These are phyloP conservation scores for Frankliniella intonsa DNA, from an alignment of 2,888 invertebrate genomes.

Conservation along the genomic window DNA sequence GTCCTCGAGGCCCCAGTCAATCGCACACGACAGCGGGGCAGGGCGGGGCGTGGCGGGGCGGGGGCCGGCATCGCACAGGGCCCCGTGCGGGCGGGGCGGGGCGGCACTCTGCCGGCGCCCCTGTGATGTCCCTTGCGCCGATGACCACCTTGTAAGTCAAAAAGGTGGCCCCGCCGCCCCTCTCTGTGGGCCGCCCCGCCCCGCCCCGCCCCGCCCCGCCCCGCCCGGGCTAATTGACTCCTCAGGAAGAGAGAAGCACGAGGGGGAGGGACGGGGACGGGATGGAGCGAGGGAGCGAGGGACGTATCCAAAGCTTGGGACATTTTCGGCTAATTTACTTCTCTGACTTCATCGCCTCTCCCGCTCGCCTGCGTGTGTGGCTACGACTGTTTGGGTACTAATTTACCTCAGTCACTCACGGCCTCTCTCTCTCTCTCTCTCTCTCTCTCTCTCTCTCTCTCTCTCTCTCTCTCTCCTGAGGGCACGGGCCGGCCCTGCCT, in stretches of 20 bases:
- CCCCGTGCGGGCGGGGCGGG: not conserved
- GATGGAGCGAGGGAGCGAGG: not conserved
- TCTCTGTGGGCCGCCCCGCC: not conserved
- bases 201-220: not conserved
- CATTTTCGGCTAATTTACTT: conserved; percentile 21
- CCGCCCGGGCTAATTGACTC: not conserved
- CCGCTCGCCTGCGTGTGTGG: not conserved
- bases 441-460: no score
- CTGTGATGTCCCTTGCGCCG: conserved; percentile 13
- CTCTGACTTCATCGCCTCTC: not conserved
- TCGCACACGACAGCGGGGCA: no score
- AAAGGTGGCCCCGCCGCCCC: not conserved
- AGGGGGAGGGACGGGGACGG: not conserved
- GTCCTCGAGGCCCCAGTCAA: no score
- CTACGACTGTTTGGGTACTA: conserved; percentile 19
- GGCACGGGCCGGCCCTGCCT: no score
- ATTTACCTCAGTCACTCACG: not conserved
- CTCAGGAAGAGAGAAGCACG: not conserved
- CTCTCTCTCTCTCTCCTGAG: no score
- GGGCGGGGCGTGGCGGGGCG: not conserved
- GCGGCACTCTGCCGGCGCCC: not conserved
- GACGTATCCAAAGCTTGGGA: no score
- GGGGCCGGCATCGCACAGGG: no score
- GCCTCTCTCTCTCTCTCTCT: no score
- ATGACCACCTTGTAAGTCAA: conserved; percentile 14